Base-by-base conservation (phyloP, 1,140 invertebrate genomes). In the Euura lappo region DNA sequence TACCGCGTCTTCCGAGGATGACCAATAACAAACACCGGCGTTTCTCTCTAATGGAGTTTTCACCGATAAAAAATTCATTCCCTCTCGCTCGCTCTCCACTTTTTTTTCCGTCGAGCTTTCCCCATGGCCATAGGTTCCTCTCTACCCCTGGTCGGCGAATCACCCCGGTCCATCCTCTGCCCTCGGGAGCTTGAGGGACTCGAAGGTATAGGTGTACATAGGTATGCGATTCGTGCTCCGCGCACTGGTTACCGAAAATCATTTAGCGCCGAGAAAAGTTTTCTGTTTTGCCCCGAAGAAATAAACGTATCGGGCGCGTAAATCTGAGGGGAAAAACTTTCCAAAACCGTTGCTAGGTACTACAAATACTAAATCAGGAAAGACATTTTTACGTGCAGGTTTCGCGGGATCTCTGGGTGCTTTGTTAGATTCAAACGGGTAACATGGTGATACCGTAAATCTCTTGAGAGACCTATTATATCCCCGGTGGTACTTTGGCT, bases 41-140 rank as follows among this genome's bases (percentile, higher is more conserved):
- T 81, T 80, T 84, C 81, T 81, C 84, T 84, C 85, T 87, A 87
- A 86, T 87, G 84, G 85, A 86, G 85, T 87, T 87, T 87, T 87
- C 84, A 86, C 83, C 82, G 84, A 86, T 87, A 87, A 87, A 87
- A 87, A 87, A 87, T 87, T 85, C 84, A 87, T 83, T 85, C 80
- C 79, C 77, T 79, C 51, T 60, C 28, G 28, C 28, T 28, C 28
- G 28, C 28, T 28, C 28, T 28, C 51, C 13, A 60, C 51, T 60
- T 60, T 60, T 60, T 60, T n/a, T 8, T 60, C 10, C 51, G 51
- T n/a, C 51, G 51, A 60, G 51, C 51, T 60, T 60, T 60, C 13
- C 51, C 51, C 13, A 60, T 8, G 51, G 28, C 28, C 28, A 28
- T 28, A 28, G 28, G 28, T 28, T 28, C 28, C 28, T 28, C 28